These are phyloP conservation scores for Protobothrops mucrosquamatus DNA, from an alignment of 2,113 vertebrate species.

Conservation along the genomic window DNA sequence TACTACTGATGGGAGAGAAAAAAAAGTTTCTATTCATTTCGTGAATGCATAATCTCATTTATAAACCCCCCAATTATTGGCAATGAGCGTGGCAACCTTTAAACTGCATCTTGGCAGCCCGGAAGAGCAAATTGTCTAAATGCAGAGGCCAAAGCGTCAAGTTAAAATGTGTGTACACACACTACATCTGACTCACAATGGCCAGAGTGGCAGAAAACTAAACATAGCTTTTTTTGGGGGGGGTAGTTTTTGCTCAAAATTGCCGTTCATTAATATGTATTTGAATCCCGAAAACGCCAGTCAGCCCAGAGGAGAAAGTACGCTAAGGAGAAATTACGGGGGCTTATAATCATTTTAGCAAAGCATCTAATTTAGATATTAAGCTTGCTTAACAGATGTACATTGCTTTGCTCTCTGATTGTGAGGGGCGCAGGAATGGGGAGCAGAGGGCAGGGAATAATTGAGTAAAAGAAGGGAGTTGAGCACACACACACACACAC, in stretches of 20 bases:
- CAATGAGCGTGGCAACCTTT: background rate
- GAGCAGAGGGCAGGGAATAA: slow-evolving; percentile 44
- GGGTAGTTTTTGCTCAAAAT: background rate
- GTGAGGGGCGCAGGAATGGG: slow-evolving; percentile 47
- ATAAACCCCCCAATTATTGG: background rate
- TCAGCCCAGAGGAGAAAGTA: slow-evolving; percentile 19
- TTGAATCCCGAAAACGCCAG: slow-evolving; percentile 28
- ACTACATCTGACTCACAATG: background rate
- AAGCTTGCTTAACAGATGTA: slow-evolving; percentile 51
- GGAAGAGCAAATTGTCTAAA: background rate
- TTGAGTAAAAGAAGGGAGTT: slow-evolving; percentile 31
- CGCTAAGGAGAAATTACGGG: slow-evolving; percentile 30
- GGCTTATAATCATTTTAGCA: slow-evolving; percentile 57
- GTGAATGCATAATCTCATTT: slow-evolving; percentile 5
- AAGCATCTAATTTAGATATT: slow-evolving; percentile 62
- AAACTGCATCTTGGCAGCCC: background rate
- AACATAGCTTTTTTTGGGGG: slow-evolving; percentile 8
- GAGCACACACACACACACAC: background rate
- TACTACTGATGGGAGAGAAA: background rate
- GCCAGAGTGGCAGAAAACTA: background rate
- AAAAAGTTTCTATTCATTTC: slow-evolving; percentile 13
- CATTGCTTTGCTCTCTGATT: slow-evolving; percentile 50
- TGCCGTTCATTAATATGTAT: slow-evolving; percentile 40
- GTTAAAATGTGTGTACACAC: background rate
- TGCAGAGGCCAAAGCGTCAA: background rate